Evolutionary conservation across 2,113 vertebrate genomes (phyloP), one percentile per base, ranked within the genome.

Genomic region (Xenus cinereus): DNA sequence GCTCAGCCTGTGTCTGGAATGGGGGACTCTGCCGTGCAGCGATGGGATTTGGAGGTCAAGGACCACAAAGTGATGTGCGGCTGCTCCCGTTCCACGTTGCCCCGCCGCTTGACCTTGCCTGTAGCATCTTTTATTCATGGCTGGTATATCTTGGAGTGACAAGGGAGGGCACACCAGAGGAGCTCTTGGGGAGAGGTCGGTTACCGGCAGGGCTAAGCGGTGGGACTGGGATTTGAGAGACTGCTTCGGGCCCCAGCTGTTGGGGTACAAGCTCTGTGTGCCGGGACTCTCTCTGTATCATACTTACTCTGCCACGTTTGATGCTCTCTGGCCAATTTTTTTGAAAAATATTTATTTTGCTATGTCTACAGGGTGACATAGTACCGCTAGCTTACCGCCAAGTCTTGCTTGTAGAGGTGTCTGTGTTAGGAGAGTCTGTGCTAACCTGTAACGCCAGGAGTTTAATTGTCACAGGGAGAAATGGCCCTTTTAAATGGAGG

Each of bases 211-310:
- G 68, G 60, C 72, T 17, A 4, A 16, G 43, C 22, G 8, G 22
- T 9, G 41, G 35, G 28, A 21, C 32, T 16, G 27, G 19, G 66
- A 2, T 63, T 46, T 46, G 57, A 64, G 26, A 41, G 76, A 14
- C 33, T 39, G 62, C 54, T 48, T n/a, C 53, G 32, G 3, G 39
- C 51, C 73, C 46, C n/a, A 27, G 48, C 26, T 33, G 27, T 5
- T 26, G 9, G 3, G 32, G 35, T 37, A 26, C 64, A 6, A 24
- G 24, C 33, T 27, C 32, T 3, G 7, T 26, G 41, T 37, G 54
- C 60, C 0, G 1, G 37, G 24, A 6, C 1, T 39, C 26, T 6
- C 45, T 46, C 45, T 45, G 19, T 21, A 1, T 9, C 56, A 20
- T 7, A 2, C 51, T 35, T 15, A 14, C 18, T 54, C 45, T 16